Evolutionary conservation across 2,888 invertebrate genomes (phyloP).

Genomic region (Papilio elwesi): DNA sequence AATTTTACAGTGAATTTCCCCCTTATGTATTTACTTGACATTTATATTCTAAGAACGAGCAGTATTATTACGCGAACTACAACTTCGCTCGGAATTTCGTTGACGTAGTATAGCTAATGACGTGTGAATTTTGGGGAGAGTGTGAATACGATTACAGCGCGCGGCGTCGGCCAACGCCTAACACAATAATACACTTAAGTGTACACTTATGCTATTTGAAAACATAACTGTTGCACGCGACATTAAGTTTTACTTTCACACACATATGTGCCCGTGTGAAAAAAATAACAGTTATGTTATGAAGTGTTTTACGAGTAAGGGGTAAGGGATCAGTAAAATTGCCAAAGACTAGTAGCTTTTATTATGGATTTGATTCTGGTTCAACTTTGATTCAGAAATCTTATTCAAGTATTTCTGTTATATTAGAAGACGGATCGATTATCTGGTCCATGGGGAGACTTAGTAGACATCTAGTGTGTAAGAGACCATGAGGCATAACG

Average conservation of each 20-base stretch:
- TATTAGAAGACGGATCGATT: too few relatives aligned
- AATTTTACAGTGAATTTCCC: neutral
- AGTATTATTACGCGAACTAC: conserved; percentile 1
- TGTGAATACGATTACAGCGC: conserved; percentile 16
- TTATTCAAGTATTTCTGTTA: too few relatives aligned
- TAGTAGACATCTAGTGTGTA: too few relatives aligned
- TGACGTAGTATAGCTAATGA: conserved; percentile 40
- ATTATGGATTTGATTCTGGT: too few relatives aligned
- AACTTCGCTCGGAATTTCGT: conserved; percentile 18
- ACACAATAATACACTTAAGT: conserved; percentile 24
- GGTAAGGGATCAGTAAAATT: too few relatives aligned
- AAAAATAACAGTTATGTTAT: neutral
- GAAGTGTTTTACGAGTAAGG: neutral
- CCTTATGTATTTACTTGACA: neutral
- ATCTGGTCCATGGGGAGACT: too few relatives aligned
- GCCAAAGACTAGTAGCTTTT: too few relatives aligned
- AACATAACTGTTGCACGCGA: conserved; percentile 8
- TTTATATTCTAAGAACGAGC: neutral
- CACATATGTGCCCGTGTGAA: neutral
- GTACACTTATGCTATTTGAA: conserved; percentile 23
- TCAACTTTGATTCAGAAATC: too few relatives aligned
- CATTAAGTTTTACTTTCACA: conserved; percentile 15
- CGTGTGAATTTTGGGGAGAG: conserved; percentile 40
- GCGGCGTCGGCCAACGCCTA: neutral
- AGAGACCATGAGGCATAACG: too few relatives aligned